phyloP scores from a whole-genome alignment of 2,888 invertebrate species.

The Linnaemya vulpina region DNA sequence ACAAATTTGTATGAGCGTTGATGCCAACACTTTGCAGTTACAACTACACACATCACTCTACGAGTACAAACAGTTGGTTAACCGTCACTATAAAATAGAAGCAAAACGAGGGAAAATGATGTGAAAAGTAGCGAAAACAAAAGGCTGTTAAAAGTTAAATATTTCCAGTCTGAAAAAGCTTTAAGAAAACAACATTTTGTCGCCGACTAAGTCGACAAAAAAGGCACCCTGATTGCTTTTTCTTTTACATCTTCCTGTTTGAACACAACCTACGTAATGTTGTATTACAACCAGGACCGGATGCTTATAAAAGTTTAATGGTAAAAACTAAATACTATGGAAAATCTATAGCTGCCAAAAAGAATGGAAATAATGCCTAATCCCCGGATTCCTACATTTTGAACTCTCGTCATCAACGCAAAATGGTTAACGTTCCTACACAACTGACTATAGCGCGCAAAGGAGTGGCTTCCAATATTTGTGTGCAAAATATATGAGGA shows the following conservation, averaged over 20 bases:
- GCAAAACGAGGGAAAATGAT: not conserved
- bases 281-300: not conserved
- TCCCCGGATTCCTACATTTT: no score
- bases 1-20: constrained; percentile 27
- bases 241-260: not conserved
- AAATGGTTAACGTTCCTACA: no score
- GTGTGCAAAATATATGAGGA: no score
- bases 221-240: constrained; percentile 31
- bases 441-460: no score
- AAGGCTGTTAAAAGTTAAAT: constrained; percentile 29
- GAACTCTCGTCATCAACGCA: no score
- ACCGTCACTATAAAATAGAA: not conserved
- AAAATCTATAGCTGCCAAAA: not conserved
- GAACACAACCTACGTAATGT: not conserved
- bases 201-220: constrained; percentile 61
- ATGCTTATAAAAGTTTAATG: not conserved
- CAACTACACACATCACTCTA: not conserved
- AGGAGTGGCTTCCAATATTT: no score
- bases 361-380: no score
- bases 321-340: not conserved
- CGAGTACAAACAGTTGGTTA: not conserved
- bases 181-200: constrained; percentile 61
- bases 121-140: constrained; percentile 31
- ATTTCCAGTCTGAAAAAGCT: constrained; percentile 49
- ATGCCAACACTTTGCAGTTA: not conserved